Evolutionary conservation across 2,888 invertebrate genomes (phyloP), one percentile per base, ranked within the genome.

Genomic region (Eupithecia subfuscata): DNA sequence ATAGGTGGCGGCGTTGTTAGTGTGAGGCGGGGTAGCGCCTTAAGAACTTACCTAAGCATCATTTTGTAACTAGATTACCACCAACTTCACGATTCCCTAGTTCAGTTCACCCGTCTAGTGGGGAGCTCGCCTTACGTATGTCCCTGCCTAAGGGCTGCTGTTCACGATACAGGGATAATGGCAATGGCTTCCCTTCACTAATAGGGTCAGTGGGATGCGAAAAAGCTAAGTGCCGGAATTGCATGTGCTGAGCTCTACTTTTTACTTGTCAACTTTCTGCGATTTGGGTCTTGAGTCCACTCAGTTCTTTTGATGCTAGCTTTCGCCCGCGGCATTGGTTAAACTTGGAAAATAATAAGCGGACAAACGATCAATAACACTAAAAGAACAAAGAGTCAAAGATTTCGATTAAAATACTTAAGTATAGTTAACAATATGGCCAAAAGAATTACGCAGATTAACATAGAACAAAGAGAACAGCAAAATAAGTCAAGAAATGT

Each of bases 181-280:
- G 84, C 79, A 81, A 85, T 84, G 73, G 76, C 81, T 78, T 80
- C 78, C 81, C 80, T 75, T 78, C 80, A 72, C 82, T 85, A 87
- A 90, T 89, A 88, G 89, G 90, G 90, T 90, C 88, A 89, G 82
- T 82, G 84, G 84, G 78, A 80, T 78, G 78, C 79, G 80, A 78
- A 74, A 75, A 76, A 74, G 76, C 74, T 74, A 71, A 75, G 74
- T 80, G 78, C 77, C 56, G 77, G 75, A 69, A 69, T 56, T 63
- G 76, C 79, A 75, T 79, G 60, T 75, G 76, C 75, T 72, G 73
- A 74, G 71, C 43, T 45, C 72, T 52, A 74, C 71, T 76, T 79
- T 78, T 75, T 71, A 75, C 74, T 77, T 70, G 70, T 69, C 73
- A 68, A 75, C 70, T 56, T 56, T 56, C 52, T 64, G 52, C 22